Percentiles rank a stretch among this genome's conserved stretches.
These are phyloP conservation scores for Meliscaeva auricollis DNA, from an alignment of 2,888 invertebrate genomes.

Conservation along the genomic window DNA sequence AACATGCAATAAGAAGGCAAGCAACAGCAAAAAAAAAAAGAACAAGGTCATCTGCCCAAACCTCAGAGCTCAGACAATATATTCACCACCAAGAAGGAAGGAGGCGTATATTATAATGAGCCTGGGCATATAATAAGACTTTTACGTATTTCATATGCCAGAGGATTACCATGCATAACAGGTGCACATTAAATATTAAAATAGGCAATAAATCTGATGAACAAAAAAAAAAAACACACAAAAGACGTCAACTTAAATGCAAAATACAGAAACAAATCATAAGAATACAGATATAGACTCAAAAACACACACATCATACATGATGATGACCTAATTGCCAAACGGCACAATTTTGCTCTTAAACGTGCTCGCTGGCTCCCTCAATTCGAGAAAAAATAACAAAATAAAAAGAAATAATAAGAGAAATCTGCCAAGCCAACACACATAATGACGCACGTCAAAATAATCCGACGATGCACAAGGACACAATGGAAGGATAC, in stretches of 20 bases:
- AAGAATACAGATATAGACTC: background rate
- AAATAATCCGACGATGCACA: conserved; percentile 45
- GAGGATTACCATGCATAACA: conserved; percentile 54
- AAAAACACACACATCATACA: background rate
- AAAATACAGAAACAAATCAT: conserved; percentile 11
- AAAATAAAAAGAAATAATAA: background rate
- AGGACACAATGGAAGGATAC: conserved; percentile 30
- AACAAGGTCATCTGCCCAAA: conserved; percentile 19
- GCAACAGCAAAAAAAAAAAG: background rate
- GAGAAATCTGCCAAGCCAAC: conserved; percentile 33
- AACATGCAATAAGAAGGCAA: conserved; percentile 13
- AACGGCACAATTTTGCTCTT: conserved; percentile 41
- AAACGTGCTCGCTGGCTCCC: conserved; percentile 33
- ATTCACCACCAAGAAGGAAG: background rate
- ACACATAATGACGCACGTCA: conserved; percentile 44
- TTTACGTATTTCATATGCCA: conserved; percentile 16
- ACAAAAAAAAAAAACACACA: conserved; percentile 31
- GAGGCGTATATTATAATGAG: background rate
- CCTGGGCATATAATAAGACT: background rate
- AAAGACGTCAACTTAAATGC: conserved; percentile 18
- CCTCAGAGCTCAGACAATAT: conserved; percentile 4
- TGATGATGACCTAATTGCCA: conserved; percentile 64
- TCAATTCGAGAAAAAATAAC: conserved; percentile 30
- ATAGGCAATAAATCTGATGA: conserved; percentile 62
- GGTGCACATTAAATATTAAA: conserved; percentile 70